Evolutionary conservation across 2,113 vertebrate genomes (phyloP).

Genomic region (Oryctolagus cuniculus): mOryCun1.1 NC_091439.1:30537501-30538000

Average conservation of each 20-base stretch:
- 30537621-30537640: background rate
- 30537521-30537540: conserved; percentile 38
- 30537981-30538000: background rate
- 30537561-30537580: background rate
- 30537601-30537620: background rate
- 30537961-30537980: background rate
- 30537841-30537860: too few species aligned
- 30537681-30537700: background rate
- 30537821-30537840: too few species aligned
- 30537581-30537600: background rate
- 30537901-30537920: background rate
- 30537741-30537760: background rate
- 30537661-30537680: background rate
- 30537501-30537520: background rate
- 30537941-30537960: background rate
- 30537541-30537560: background rate
- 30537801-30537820: too few species aligned
- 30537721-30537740: background rate
- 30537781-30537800: too few species aligned
- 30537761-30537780: background rate
- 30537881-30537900: too few species aligned
- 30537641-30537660: background rate
- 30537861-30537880: too few species aligned
- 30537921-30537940: background rate
- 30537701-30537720: background rate